phyloP scores from a whole-genome alignment of 2,888 invertebrate genomes.

The Phengaris arion region DNA sequence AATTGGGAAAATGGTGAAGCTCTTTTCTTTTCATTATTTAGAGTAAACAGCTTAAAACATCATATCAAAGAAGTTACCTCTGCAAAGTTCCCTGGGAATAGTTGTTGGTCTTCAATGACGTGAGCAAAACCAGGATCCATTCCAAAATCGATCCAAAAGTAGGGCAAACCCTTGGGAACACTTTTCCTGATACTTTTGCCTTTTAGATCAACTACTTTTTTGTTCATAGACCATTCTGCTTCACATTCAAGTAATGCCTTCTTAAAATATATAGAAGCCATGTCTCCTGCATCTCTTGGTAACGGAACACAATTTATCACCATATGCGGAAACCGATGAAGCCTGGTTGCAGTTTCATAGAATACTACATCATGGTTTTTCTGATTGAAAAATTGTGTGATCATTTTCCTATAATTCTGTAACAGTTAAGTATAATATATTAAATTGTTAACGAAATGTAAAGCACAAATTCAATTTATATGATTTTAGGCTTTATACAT shows the following conservation, averaged over 20 bases:
- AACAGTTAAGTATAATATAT: constrained; percentile 43
- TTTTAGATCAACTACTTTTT: constrained; percentile 83
- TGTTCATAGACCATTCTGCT: constrained; percentile 96
- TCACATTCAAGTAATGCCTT: constrained; percentile 98
- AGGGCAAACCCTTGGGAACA: constrained; percentile 95
- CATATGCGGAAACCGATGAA: constrained; percentile 90
- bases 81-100: constrained; percentile 94
- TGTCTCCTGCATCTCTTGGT: constrained; percentile 89
- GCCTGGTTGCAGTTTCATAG: constrained; percentile 90
- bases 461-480: background rate
- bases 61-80: constrained; percentile 78
- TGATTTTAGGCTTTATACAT: background rate
- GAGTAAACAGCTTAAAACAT: background rate
- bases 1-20: background rate
- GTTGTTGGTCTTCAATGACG: constrained; percentile 94
- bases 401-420: constrained; percentile 86
- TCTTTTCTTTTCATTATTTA: background rate
- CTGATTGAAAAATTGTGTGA: constrained; percentile 87
- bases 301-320: constrained; percentile 93
- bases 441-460: background rate
- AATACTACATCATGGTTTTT: constrained; percentile 91
- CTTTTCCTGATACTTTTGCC: constrained; percentile 87
- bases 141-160: constrained; percentile 97
- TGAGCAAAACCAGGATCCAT: constrained; percentile 96
- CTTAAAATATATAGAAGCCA: constrained; percentile 98